phyloP scores from a whole-genome alignment of 2,113 vertebrate species.

The Danionella cerebrum region DNA sequence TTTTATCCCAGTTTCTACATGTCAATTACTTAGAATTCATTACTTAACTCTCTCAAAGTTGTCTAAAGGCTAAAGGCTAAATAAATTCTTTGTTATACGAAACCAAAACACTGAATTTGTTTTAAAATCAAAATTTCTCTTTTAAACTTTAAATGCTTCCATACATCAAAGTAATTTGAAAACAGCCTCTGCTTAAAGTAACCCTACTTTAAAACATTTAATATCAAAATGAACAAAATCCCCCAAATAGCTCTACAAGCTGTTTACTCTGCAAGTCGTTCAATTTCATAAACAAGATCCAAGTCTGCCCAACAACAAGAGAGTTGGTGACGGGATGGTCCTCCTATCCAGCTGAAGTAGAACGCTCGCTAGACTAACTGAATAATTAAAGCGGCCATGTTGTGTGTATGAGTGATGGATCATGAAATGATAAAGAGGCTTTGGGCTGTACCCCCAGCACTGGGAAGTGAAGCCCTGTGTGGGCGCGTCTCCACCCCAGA shows the following conservation, averaged over 20 bases:
- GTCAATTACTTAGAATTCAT: no score
- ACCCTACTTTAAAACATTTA: neutral
- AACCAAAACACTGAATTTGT: no score
- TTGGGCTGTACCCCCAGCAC: neutral
- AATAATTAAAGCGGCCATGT: conserved; percentile 61
- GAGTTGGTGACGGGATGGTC: neutral
- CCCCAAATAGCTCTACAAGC: neutral
- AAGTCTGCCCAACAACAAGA: conserved; percentile 27
- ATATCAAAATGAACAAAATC: neutral
- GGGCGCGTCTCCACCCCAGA: neutral
- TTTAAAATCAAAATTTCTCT: no score
- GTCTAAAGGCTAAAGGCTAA: neutral
- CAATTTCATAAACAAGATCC: neutral
- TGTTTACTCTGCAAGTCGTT: neutral
- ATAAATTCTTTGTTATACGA: no score
- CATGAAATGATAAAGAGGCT: conserved; percentile 62
- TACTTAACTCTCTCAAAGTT: no score
- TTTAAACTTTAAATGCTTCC: no score
- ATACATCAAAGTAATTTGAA: no score
- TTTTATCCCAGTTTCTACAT: no score
- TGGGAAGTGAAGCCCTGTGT: neutral
- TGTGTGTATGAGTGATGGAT: conserved; percentile 48
- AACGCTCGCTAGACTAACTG: conserved; percentile 19
- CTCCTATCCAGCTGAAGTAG: neutral
- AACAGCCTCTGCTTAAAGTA: no score